phyloP scores from a whole-genome alignment of 2,113 vertebrate species.

The Eurypyga helias region DNA sequence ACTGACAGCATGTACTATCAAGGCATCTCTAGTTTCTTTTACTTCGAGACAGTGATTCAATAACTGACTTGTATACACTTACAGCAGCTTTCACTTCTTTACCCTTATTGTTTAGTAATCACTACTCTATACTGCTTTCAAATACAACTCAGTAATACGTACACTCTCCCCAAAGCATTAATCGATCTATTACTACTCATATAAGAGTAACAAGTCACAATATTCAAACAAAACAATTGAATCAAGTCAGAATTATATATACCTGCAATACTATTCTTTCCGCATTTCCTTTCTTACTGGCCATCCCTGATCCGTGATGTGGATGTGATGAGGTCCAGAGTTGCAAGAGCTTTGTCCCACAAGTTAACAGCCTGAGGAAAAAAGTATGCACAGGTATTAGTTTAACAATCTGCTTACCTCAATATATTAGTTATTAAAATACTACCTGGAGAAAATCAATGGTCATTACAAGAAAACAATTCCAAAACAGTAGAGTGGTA shows the following conservation, averaged over 20 bases:
- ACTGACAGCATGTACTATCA: neutral
- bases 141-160: neutral
- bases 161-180: neutral
- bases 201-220: neutral
- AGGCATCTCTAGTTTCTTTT: neutral
- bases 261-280: slow-evolving; percentile 92
- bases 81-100: neutral
- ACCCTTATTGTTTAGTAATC: neutral
- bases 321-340: slow-evolving; percentile 85
- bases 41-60: neutral
- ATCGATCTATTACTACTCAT: neutral
- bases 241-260: neutral
- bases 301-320: slow-evolving; percentile 53
- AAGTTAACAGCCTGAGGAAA: slow-evolving; percentile 81
- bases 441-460: neutral
- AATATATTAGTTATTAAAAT: neutral
- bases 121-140: neutral
- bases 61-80: neutral
- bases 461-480: neutral
- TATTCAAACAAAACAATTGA: neutral
- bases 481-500: neutral
- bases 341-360: slow-evolving; percentile 87
- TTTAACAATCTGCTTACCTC: neutral
- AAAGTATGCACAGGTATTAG: neutral
- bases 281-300: slow-evolving; percentile 77